Evolutionary conservation across 2,888 invertebrate species (phyloP).

Genomic region (Amphipoea oculea): DNA sequence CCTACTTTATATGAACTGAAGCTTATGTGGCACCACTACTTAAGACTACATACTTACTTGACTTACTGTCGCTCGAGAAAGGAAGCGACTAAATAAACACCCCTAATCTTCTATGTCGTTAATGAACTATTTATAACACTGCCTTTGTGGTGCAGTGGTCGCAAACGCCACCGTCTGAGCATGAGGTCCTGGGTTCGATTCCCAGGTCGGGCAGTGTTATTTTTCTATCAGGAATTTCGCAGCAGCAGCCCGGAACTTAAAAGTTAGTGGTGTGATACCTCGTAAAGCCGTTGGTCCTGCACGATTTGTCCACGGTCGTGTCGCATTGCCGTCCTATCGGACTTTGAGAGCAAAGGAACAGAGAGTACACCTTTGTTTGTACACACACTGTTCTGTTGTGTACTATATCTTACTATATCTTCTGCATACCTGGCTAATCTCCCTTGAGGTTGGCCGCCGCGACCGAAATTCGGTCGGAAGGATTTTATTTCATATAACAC

Average conservation of each 20-base stretch:
- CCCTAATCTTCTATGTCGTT: neutral
- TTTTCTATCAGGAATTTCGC: neutral
- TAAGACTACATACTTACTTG: no score
- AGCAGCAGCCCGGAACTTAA: neutral
- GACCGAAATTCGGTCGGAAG: neutral
- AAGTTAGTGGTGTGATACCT: neutral
- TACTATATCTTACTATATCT: neutral
- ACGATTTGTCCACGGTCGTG: neutral
- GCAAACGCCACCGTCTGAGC: neutral
- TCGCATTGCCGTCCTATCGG: neutral
- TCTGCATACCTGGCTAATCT: no score
- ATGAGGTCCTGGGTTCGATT: neutral
- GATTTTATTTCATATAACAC: neutral
- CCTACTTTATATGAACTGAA: neutral
- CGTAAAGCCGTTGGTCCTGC: neutral
- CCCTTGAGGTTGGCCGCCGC: neutral
- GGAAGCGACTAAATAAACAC: neutral
- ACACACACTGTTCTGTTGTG: neutral
- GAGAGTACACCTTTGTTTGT: neutral
- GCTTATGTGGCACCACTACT: neutral
- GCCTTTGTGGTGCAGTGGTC: neutral
- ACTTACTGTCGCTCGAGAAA: neutral
- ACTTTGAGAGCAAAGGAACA: neutral
- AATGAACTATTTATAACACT: neutral
- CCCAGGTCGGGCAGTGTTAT: neutral